A percentile compares a stretch with the other conserved stretches of the same genome.
Evolutionary conservation across 2,797 vertebrate genomes (phyloP).

Genomic region (Cygnus olor): DNA sequence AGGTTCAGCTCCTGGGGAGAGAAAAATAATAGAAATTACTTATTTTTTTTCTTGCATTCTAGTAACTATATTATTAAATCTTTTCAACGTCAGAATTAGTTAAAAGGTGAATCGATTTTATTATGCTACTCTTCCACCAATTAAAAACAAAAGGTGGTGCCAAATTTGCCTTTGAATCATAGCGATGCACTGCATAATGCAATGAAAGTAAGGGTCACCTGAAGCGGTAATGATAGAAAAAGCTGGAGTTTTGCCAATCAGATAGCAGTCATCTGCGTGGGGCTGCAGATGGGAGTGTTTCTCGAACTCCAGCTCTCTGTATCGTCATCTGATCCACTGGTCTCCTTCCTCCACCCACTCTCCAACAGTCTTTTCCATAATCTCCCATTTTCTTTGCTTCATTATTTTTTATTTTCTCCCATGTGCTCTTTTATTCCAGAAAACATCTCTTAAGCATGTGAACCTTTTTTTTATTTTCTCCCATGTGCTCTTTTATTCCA

Average conservation of each 20-base stretch:
- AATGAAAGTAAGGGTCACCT: neutral
- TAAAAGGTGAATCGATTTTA: neutral
- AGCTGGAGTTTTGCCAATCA: neutral
- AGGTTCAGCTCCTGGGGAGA: conserved; percentile 88
- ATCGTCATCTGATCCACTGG: neutral
- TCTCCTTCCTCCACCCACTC: neutral
- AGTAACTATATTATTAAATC: neutral
- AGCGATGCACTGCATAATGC: neutral
- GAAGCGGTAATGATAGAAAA: neutral
- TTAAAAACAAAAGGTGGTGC: neutral
- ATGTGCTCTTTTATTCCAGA: neutral
- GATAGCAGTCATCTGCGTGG: neutral
- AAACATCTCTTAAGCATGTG: neutral
- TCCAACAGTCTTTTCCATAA: neutral
- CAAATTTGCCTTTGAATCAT: neutral
- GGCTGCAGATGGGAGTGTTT: neutral
- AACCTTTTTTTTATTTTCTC: neutral
- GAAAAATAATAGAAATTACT: conserved; percentile 2
- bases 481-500: too few species aligned
- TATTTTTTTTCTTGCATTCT: neutral
- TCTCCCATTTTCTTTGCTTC: neutral
- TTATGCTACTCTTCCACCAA: neutral
- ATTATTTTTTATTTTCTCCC: neutral
- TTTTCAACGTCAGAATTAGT: neutral
- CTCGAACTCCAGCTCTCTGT: neutral